phyloP scores from a whole-genome alignment of 1,140 invertebrate genomes.

The Laupala kohalensis region DNA sequence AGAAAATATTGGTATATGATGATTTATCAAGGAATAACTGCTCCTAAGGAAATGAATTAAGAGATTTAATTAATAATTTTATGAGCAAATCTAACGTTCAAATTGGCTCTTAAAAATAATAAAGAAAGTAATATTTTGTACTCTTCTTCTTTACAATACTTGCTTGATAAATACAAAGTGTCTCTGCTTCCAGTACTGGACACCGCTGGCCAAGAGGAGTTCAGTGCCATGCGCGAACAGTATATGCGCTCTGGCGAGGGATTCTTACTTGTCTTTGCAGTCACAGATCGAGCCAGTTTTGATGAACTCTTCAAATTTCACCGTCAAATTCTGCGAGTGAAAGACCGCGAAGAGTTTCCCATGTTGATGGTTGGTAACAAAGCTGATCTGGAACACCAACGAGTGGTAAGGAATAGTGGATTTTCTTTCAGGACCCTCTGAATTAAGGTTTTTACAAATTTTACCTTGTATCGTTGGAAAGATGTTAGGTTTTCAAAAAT shows the following conservation, averaged over 20 bases:
- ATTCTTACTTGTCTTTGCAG: constrained; percentile 85
- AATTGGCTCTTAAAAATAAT: too few species aligned
- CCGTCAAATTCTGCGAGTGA: constrained; percentile 84
- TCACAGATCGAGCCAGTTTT: constrained; percentile 85
- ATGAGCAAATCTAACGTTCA: too few species aligned
- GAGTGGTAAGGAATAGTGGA: constrained; percentile 64
- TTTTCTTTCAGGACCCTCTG: too few species aligned
- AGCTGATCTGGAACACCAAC: constrained; percentile 79
- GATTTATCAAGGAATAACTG: too few species aligned
- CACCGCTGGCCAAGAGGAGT: constrained; percentile 96
- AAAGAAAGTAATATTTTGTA: too few species aligned
- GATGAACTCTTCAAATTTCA: constrained; percentile 91
- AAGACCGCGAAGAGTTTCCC: constrained; percentile 88
- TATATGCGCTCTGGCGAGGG: constrained; percentile 95
- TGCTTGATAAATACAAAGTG: not conserved
- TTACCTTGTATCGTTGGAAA: too few species aligned
- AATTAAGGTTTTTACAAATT: too few species aligned
- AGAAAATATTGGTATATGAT: too few species aligned
- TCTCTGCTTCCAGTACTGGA: constrained; percentile 59
- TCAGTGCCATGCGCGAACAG: constrained; percentile 92
- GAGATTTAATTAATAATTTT: too few species aligned
- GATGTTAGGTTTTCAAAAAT: too few species aligned
- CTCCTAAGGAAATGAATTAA: too few species aligned
- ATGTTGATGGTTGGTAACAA: constrained; percentile 96
- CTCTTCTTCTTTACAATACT: too few species aligned